Evolutionary conservation across 2,797 vertebrate species (phyloP).

Genomic region (Enteromius trimaculatus): DNA sequence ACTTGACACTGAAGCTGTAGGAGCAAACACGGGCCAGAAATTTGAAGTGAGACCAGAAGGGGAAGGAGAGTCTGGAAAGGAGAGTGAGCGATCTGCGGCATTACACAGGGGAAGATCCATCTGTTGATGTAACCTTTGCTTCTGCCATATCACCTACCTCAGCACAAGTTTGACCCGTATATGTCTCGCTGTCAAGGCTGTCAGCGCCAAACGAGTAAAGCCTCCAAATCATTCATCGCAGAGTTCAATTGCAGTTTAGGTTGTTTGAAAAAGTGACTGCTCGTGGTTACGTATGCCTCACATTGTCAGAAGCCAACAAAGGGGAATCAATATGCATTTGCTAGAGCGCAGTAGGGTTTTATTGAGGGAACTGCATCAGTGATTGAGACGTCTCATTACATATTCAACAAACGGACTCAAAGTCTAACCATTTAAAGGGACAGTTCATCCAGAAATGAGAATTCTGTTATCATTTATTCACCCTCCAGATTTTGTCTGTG

Average conservation of each 20-base stretch:
- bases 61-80: neutral
- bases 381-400: conserved; percentile 22
- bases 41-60: conserved; percentile 26
- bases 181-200: neutral
- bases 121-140: conserved; percentile 68
- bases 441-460: neutral
- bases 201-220: neutral
- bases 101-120: conserved; percentile 59
- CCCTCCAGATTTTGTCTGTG: neutral
- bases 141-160: conserved; percentile 6
- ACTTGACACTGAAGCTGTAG: conserved; percentile 44
- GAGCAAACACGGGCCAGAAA: conserved; percentile 25
- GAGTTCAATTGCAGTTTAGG: conserved; percentile 61
- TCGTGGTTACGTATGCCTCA: conserved; percentile 56
- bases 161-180: conserved; percentile 21
- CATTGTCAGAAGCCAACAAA: conserved; percentile 61
- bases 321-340: conserved; percentile 63
- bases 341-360: conserved; percentile 41
- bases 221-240: conserved; percentile 59
- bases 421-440: neutral
- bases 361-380: neutral
- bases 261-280: conserved; percentile 43
- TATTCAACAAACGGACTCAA: neutral
- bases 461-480: neutral
- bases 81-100: conserved; percentile 1